Evolutionary conservation across 2,113 vertebrate species (phyloP), one percentile per base, ranked within the genome.

Genomic region (Megaleporinus macrocephalus): DNA sequence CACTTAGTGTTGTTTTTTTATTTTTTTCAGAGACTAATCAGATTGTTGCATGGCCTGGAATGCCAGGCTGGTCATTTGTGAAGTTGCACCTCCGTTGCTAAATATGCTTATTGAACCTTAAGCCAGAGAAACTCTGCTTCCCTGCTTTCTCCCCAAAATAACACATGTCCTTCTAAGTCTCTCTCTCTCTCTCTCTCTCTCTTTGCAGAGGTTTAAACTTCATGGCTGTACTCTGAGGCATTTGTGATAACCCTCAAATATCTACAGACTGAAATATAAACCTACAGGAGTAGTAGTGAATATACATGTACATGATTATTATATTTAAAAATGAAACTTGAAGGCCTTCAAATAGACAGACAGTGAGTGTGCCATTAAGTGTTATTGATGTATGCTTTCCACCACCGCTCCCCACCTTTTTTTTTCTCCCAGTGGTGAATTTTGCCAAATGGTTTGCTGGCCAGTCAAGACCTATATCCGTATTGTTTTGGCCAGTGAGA

Each of bases 321-420:
- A 53, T 76, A 69, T 70, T 82, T 73, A 29, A 78, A 80, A 79
- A 65, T 74, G 73, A 82, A 86, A 80, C 80, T 84, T 83, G 75
- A 84, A 75, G 75, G 79, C 72, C 72, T 83, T 81, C 81, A 81
- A 87, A 81, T 49, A 83, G 74, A 69, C 76, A 78, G 63, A n/a
- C n/a, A n/a, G n/a, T n/a, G n/a, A 24, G 30, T 13, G 73, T 73
- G 66, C 36, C 68, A 49, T 78, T 76, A 76, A 65, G 24, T 85
- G 73, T 75, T 80, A 47, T 11, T 44, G 30, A 33, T 66, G 36
- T 81, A 75, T 88, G 73, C 29, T 44, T 22, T 77, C 20, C 51
- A 15, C 20, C 10, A 30, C 47, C 57, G 41, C 78, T 29, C 59
- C 59, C 27, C 5, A 1, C 10, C 36, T 33, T n/a, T 47, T 11